Evolutionary conservation across 2,113 vertebrate species (phyloP).

Genomic region (Colaptes auratus): DNA sequence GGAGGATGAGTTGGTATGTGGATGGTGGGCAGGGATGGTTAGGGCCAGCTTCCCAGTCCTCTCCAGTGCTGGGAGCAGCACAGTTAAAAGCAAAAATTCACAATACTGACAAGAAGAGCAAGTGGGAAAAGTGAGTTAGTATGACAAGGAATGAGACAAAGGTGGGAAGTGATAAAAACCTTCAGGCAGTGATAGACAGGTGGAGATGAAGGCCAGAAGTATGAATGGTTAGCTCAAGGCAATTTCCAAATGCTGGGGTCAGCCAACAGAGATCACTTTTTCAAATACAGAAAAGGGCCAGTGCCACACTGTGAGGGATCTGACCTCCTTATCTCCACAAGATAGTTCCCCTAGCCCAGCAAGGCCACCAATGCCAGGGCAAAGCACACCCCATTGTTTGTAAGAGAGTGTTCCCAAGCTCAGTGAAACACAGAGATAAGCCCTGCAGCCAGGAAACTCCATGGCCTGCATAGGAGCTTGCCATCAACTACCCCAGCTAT

Average conservation of each 20-base stretch:
- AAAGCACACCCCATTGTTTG: neutral
- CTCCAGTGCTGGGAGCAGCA: too few species aligned
- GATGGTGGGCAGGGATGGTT: too few species aligned
- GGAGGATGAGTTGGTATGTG: too few species aligned
- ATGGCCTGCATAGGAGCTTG: neutral
- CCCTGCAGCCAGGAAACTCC: neutral
- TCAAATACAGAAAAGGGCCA: neutral
- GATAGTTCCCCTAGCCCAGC: neutral
- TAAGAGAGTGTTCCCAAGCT: neutral
- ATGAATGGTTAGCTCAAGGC: neutral
- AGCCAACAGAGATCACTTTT: too few species aligned
- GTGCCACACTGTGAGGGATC: too few species aligned
- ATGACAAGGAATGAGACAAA: too few species aligned
- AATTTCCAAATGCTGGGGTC: neutral
- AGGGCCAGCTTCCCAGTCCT: too few species aligned
- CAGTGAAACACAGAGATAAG: neutral
- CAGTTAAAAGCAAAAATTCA: too few species aligned
- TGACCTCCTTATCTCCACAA: neutral
- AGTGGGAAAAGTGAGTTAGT: too few species aligned
- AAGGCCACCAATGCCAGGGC: neutral
- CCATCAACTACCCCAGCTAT: too few species aligned
- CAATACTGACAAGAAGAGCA: too few species aligned
- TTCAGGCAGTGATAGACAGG: neutral
- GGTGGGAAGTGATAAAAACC: neutral
- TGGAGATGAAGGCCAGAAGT: neutral